Base-by-base conservation (phyloP, 2,888 invertebrate genomes). In the Clitarchus hookeri region DNA sequence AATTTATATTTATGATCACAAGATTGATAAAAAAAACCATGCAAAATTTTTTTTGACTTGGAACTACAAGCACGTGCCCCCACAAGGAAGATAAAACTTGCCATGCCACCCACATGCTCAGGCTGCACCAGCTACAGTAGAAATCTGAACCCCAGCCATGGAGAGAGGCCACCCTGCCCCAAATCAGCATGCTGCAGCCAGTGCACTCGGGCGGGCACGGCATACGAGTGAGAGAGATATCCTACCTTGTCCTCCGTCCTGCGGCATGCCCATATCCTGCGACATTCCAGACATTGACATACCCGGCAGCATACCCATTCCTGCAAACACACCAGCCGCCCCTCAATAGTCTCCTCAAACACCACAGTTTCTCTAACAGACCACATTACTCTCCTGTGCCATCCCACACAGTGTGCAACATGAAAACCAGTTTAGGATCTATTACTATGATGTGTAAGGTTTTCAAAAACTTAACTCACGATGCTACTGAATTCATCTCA, bases 221-320 rank as follows among this genome's bases (percentile, higher is more conserved):
- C 65, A 23, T 65, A n/a, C 2, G n/a, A 84, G 13, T n/a, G 26
- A 77, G 44, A 84, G 48, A 25, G 25, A 77, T 86, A 48, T 86
- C 87, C 85, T 87, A 87, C 87, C 87, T 87, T 87, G 87, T 44
- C 86, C 85, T 84, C 87, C 84, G 54, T 87, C 87, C 80, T 86
- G 86, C 9, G 82, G 54, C 48, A 85, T 78, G 11, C 85, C 85
- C 12, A 78, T 83, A 53, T 85, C 84, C 44, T 86, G 86, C 19
- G 87, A 87, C 53, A 83, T 82, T 53, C 87, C 86, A 54, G 86
- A 84, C 23, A 87, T 86, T 44, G 86, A 84, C 23, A 87, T 86
- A 48, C 85, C 82, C 65, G 87, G 79, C 83, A 87, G 86, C 78
- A 86, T 84, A 44, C 85, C 85, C 77, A 85, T 82, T 84, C 87